Evolutionary conservation across 2,888 invertebrate genomes (phyloP), one percentile per base, ranked within the genome.

Genomic region (Orthonevra nobilis): DNA sequence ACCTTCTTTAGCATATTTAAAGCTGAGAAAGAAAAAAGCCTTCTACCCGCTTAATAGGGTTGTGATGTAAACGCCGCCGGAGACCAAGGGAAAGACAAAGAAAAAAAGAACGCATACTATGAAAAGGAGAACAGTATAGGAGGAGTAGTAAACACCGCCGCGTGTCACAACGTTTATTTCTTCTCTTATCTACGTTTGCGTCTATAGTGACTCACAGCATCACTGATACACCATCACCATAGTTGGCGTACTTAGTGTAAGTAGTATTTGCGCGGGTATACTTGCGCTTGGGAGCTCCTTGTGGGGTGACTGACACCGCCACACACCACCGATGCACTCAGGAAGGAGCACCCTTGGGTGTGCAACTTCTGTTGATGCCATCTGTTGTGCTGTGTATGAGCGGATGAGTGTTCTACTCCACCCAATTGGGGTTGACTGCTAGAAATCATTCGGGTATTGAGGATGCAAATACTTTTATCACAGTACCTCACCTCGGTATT

Each of bases 271-370:
- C 56, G 28, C 63, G 60, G 42, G 26, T 40, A 34, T 75, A 30
- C 56, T 46, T 19, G 38, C 52, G 20, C 44, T 61, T 38, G 23
- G 52, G n/a, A 44, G 46, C 54, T 14, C 40, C 61, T 50, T 64
- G 66, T 73, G 72, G 72, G 79, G 79, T 79, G 66, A 79, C 60
- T 79, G 79, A 79, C 79, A 79, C 44, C 48, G 56, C 54, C 50
- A 52, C 60, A 46, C 20, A 66, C 30, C 48, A 50, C 7, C 17
- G 40, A 63, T 50, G 44, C 68, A 69, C 48, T 20, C 15, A 44
- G 46, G 63, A 28, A 44, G 46, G 63, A 60, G 52, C 54, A 63
- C 56, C 63, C 56, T 64, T 70, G 61, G 56, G 42, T 63, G 56
- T 36, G 70, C 30, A 56, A 64, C 50, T 36, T 23, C 19, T 56